Evolutionary conservation across 2,797 vertebrate genomes (phyloP), one percentile per base, ranked within the genome.

Genomic region (Arctocebus calabarensis): DNA sequence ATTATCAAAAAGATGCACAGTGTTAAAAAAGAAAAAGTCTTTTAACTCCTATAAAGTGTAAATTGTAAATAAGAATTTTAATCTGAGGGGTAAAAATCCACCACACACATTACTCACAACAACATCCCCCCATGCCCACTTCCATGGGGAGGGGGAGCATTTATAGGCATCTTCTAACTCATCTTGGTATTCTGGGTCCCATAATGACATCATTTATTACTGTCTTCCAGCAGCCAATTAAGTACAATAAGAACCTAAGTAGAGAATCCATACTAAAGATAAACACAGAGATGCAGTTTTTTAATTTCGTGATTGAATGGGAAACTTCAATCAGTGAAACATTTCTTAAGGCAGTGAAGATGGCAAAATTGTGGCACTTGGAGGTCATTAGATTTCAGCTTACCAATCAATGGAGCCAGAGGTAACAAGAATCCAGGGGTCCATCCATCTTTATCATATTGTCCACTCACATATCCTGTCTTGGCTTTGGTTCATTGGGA

Each of bases 11-110:
- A 19, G 17, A 83, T 55, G 10, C 10, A 48, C 48, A 81, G 37
- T 71, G 17, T 97, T 84, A 82, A 84, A 81, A 73, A 77, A 25
- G 68, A 77, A 6, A 10, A 19, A 45, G 2, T 71, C 37, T 52
- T 81, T 90, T 71, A 68, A 88, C 3, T 25, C 17, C 29, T 84
- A 34, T 66, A 75, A 61, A 55, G 45, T 73, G 45, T 83, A 93
- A 86, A 43, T 84, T 95, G 77, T 91, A 68, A 7, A 20, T 34
- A 90, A 93, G 45, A 84, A 75, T 88, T 89, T 77, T 34, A 91
- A 20, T 57, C 13, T 5, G 68, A 73, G n/a, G 45, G 2, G 43
- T 83, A 59, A 78, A 90, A 82, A 25, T 87, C 34, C 7, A 70
- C 19, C 61, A 82, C 29, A 8, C 20, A 66, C 29, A 71, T 61